phyloP scores from a whole-genome alignment of 2,888 invertebrate genomes.

The Podabrus alpinus region DNA sequence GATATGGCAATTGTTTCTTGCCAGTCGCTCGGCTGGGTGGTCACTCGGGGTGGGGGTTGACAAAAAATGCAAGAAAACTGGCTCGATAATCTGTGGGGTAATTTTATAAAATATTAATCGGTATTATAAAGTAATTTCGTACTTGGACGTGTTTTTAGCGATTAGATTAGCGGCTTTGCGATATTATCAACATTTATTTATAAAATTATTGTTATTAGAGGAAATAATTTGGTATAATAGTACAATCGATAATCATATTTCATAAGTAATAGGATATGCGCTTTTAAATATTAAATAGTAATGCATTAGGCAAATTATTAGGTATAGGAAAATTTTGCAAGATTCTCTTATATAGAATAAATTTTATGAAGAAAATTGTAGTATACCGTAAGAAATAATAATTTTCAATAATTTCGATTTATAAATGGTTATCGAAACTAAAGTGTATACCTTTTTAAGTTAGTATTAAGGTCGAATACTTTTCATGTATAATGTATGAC shows the following conservation, averaged over 20 bases:
- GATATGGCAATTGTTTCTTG: not conserved
- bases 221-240: not conserved
- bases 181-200: not conserved
- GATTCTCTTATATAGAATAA: not conserved
- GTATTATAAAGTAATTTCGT: no score
- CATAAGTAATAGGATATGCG: not conserved
- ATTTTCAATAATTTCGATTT: slow-evolving; percentile 19
- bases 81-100: not conserved
- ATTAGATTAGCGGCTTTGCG: not conserved
- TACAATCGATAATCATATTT: not conserved
- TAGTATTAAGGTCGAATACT: slow-evolving; percentile 20
- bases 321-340: not conserved
- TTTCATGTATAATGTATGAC: slow-evolving; percentile 42
- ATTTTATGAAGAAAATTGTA: not conserved
- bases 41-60: not conserved
- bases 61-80: not conserved
- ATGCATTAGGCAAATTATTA: not conserved
- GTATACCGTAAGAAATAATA: not conserved
- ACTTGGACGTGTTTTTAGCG: not conserved
- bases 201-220: not conserved
- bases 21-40: not conserved
- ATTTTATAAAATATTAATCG: not conserved
- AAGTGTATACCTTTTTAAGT: slow-evolving; percentile 23
- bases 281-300: not conserved
- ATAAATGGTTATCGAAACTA: slow-evolving; percentile 22